Conservation (phyloP, 2,888 invertebrate genomes). For the Ethmia dodecea region DNA sequence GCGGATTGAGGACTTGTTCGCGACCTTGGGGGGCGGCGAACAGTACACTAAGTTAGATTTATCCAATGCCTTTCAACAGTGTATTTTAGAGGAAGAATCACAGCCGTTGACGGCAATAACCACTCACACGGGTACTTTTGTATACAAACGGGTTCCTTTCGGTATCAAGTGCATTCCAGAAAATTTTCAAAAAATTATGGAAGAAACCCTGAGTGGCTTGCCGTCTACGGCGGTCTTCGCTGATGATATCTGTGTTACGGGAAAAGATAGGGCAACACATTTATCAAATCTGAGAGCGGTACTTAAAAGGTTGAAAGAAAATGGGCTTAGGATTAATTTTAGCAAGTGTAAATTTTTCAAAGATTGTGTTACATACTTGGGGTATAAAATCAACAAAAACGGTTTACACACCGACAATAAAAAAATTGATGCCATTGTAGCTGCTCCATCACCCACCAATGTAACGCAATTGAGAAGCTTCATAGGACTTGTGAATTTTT, state of each 20-base stretch:
- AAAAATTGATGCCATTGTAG: neutral
- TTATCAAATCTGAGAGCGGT: neutral
- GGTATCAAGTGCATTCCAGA: no score
- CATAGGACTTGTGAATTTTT: neutral
- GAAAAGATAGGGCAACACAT: neutral
- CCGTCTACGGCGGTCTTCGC: no score
- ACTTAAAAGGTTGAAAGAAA: neutral
- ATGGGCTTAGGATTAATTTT: neutral
- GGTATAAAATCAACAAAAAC: neutral
- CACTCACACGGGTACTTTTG: no score
- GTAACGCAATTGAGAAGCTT: neutral
- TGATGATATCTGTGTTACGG: constrained; percentile 2
- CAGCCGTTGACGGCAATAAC: no score
- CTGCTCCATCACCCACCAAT: neutral
- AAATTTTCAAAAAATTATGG: no score
- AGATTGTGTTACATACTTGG: neutral
- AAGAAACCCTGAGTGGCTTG: no score
- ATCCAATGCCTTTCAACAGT: constrained; percentile 6
- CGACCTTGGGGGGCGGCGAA: constrained; percentile 1
- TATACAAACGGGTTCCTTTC: no score
- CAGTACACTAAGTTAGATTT: constrained; percentile 7
- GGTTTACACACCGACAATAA: neutral
- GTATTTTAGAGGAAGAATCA: constrained; percentile 1
- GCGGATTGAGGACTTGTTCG: neutral
- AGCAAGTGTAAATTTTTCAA: neutral